phyloP scores from a whole-genome alignment of 1,140 invertebrate genomes.

The Drosophila ohnishii region DNA sequence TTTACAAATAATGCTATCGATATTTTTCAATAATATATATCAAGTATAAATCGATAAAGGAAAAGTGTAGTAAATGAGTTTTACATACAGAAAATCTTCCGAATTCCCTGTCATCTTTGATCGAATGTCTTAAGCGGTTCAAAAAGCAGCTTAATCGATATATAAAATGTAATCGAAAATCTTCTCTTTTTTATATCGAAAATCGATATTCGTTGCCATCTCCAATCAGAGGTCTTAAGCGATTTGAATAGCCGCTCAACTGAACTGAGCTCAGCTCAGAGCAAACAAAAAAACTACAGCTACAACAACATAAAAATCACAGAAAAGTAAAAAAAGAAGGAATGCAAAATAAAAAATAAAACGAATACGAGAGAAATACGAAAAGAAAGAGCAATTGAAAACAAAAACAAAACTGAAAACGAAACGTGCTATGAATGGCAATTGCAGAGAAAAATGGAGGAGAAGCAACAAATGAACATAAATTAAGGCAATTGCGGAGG shows the following conservation, averaged over 20 bases:
- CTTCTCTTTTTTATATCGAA: neutral
- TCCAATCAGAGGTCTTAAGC: slow-evolving; percentile 16
- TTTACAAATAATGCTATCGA: too few relatives aligned
- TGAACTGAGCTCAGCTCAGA: slow-evolving; percentile 66
- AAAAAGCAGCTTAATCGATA: slow-evolving; percentile 43
- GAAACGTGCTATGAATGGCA: slow-evolving; percentile 65
- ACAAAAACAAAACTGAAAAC: slow-evolving; percentile 41
- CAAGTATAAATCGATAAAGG: too few relatives aligned
- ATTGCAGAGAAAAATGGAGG: slow-evolving; percentile 22
- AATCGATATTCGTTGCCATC: neutral
- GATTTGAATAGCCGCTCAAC: slow-evolving; percentile 64
- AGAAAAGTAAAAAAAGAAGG: slow-evolving; percentile 7
- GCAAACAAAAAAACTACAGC: slow-evolving; percentile 4
- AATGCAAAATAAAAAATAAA: slow-evolving; percentile 32
- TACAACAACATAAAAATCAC: neutral
- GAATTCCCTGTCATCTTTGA: neutral
- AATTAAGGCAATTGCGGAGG: slow-evolving; percentile 52
- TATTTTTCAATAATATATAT: too few relatives aligned
- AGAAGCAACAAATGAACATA: slow-evolving; percentile 61
- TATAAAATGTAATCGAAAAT: neutral
- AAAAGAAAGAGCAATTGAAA: slow-evolving; percentile 40
- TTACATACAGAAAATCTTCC: neutral
- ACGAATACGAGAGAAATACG: slow-evolving; percentile 5
- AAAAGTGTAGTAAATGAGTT: neutral
- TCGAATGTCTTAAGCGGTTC: slow-evolving; percentile 18